phyloP scores from a whole-genome alignment of 2,113 vertebrate species.

The Oreochromis aureus region DNA sequence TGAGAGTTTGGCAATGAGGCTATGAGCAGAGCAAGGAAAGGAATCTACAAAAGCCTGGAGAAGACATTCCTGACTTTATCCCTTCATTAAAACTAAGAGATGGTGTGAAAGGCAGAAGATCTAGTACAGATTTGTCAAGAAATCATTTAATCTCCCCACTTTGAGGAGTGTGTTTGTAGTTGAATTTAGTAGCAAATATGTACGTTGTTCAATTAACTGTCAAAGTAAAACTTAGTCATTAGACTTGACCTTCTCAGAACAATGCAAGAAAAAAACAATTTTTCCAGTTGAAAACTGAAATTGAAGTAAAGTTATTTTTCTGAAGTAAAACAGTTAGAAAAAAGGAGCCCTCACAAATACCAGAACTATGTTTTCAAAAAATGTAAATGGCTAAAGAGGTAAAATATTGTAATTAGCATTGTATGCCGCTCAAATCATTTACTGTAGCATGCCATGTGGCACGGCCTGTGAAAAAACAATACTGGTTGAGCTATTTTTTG shows the following conservation, averaged over 20 bases:
- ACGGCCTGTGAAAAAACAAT: background rate
- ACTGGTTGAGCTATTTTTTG: background rate
- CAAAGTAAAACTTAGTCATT: background rate
- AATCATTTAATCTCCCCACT: background rate
- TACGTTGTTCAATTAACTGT: background rate
- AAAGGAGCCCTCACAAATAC: background rate
- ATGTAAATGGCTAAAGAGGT: background rate
- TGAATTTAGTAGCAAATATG: background rate
- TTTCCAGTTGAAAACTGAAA: background rate
- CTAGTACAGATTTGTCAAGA: background rate
- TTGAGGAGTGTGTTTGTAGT: background rate
- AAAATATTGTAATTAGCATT: constrained; percentile 5
- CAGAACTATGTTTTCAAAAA: background rate
- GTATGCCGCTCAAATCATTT: background rate
- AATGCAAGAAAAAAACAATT: background rate
- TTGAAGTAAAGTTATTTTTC: background rate
- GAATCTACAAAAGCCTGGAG: background rate
- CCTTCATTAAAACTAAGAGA: constrained; percentile 7
- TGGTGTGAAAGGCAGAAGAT: background rate
- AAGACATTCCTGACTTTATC: background rate
- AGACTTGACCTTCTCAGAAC: background rate
- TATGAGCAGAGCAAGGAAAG: background rate
- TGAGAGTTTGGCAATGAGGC: constrained; percentile 8
- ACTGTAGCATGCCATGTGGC: background rate
- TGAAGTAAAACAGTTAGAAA: background rate